A percentile compares a stretch with the other conserved stretches of the same genome.
Conservation (phyloP, 2,888 invertebrate genomes). For the Sinelater perroti region DNA sequence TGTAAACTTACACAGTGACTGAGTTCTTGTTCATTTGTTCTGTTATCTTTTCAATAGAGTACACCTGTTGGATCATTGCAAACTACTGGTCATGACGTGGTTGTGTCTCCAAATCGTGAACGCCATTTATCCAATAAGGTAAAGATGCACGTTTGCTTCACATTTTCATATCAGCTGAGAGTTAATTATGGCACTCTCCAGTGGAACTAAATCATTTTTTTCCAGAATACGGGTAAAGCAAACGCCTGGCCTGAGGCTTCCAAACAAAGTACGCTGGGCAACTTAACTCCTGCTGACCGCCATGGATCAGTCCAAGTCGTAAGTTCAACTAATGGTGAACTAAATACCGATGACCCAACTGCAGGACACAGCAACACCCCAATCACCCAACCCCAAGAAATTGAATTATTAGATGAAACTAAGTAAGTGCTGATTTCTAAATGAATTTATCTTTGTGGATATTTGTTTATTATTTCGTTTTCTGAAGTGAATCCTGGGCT, state of each 20-base stretch:
- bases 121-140: slow-evolving; percentile 85
- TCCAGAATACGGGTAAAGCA: slow-evolving; percentile 70
- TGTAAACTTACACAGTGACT: too few species aligned
- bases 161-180: too few species aligned
- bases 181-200: neutral
- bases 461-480: too few species aligned
- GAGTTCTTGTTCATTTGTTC: too few species aligned
- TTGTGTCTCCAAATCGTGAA: slow-evolving; percentile 90
- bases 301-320: slow-evolving; percentile 99
- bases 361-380: slow-evolving; percentile 98
- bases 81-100: slow-evolving; percentile 90
- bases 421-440: too few species aligned
- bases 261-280: slow-evolving; percentile 82
- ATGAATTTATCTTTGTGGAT: too few species aligned
- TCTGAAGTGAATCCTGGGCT: too few species aligned
- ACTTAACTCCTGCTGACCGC: slow-evolving; percentile 92
- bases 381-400: slow-evolving; percentile 91
- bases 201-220: slow-evolving; percentile 16
- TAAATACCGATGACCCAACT: slow-evolving; percentile 94
- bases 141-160: too few species aligned
- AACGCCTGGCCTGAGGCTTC: slow-evolving; percentile 88
- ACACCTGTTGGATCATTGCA: slow-evolving; percentile 92
- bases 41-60: slow-evolving; percentile 71
- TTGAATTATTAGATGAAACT: slow-evolving; percentile 96
- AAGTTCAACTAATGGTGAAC: slow-evolving; percentile 95